Percentiles rank a stretch among this genome's conserved stretches.
Evolutionary conservation across 1,140 invertebrate species (phyloP).

Genomic region (Babylonia areolata): DNA sequence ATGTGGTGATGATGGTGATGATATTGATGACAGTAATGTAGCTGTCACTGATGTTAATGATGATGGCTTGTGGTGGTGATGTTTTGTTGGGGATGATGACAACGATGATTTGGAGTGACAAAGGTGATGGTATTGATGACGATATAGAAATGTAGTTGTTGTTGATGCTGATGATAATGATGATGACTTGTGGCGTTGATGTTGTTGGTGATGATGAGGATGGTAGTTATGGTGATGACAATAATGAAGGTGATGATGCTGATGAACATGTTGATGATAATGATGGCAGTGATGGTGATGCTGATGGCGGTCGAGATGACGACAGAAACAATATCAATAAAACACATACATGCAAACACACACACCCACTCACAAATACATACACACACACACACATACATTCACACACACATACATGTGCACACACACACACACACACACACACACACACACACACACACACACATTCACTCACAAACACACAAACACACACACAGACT

Average conservation of each 20-base stretch:
- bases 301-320: too few relatives aligned
- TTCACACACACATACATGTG: neutral
- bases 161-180: neutral
- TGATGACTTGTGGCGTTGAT: neutral
- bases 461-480: constrained; percentile 47
- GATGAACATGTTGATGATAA: neutral
- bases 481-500: constrained; percentile 12
- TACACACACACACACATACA: neutral
- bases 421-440: constrained; percentile 48
- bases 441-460: constrained; percentile 15
- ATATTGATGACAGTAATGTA: neutral
- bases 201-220: neutral
- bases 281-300: neutral
- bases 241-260: too few relatives aligned
- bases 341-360: neutral
- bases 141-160: too few relatives aligned
- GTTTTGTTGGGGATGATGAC: neutral
- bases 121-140: neutral
- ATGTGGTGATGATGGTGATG: neutral
- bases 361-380: neutral
- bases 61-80: neutral
- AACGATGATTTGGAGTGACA: neutral
- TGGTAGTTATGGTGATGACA: neutral
- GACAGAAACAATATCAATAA: constrained; percentile 20
- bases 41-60: neutral